These are phyloP conservation scores for Lerema accius DNA, from an alignment of 1,140 invertebrate genomes.

Conservation along the genomic window DNA sequence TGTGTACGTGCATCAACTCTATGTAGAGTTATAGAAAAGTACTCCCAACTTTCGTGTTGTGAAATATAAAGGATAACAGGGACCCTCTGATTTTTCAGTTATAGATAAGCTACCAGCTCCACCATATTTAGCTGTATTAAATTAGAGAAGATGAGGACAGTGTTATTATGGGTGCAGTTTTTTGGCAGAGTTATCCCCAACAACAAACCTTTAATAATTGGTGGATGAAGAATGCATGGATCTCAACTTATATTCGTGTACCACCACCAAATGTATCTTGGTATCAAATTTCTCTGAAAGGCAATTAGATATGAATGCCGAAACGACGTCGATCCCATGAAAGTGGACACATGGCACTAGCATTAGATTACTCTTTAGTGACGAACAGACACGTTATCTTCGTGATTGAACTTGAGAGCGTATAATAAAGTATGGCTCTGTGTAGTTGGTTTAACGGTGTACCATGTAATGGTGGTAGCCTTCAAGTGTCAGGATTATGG, in stretches of 20 bases:
- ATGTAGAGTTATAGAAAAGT: too few species aligned
- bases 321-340: conserved; percentile 19
- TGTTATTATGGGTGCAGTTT: too few species aligned
- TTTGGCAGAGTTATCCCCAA: too few species aligned
- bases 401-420: conserved; percentile 65
- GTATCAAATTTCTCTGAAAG: conserved; percentile 8
- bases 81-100: too few species aligned
- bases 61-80: too few species aligned
- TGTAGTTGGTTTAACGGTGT: conserved; percentile 37
- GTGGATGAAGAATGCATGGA: too few species aligned
- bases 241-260: too few species aligned
- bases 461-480: conserved; percentile 34
- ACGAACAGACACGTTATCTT: conserved; percentile 63
- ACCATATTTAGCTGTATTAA: too few species aligned
- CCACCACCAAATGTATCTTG: not conserved
- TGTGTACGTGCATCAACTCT: not conserved
- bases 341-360: conserved; percentile 61
- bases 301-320: conserved; percentile 25
- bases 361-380: conserved; percentile 63
- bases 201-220: too few species aligned
- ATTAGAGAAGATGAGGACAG: too few species aligned
- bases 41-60: too few species aligned
- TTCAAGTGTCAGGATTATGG: conserved; percentile 56
- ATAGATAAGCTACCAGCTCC: too few species aligned
- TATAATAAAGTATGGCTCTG: conserved; percentile 65